Evolutionary conservation across 1,140 invertebrate species (phyloP), one percentile per base, ranked within the genome.

Genomic region (Macrosteles quadrilineatus): DNA sequence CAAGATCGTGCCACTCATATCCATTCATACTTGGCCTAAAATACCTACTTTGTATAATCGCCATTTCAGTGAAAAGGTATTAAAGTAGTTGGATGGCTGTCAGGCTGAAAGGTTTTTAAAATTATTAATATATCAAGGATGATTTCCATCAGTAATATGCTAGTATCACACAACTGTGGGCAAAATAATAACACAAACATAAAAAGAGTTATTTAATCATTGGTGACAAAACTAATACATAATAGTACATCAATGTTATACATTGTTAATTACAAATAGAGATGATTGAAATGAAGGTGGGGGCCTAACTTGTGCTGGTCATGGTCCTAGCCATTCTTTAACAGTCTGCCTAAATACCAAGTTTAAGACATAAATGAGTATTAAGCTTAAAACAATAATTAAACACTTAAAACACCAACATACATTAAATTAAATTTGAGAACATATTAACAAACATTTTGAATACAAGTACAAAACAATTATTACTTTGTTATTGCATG

Each of bases 181-280:
- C n/a, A 14, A 36, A 36, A 36, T 36, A 36, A 36, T 36, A 6
- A 36, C 32, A 36, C 32, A 36, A 14, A 36, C 14, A 4, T 50
- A 50, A 50, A 50, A 50, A 50, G 47, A 50, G 47, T 50, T 50
- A 50, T 50, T 50, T 50, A 50, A 50, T 50, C 21, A 17, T 50
- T 50, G 47, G 47, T 50, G 47, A 50, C 47, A 50, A 50, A 50
- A 50, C 47, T 50, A 50, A 50, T 50, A 4, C 47, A 50, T 50
- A 50, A 50, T 50, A 50, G 47, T 50, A 50, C 47, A 50, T 50
- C 47, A 50, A 19, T 50, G 47, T 50, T 50, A 50, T 50, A 50
- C 47, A 50, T 50, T 17, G 47, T 50, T 11, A 50, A 50, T 50
- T 50, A 50, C 47, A 50, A 50, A 21, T 50, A 50, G 47, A 50